phyloP scores from a whole-genome alignment of 2,113 vertebrate species.

The Pica pica region DNA sequence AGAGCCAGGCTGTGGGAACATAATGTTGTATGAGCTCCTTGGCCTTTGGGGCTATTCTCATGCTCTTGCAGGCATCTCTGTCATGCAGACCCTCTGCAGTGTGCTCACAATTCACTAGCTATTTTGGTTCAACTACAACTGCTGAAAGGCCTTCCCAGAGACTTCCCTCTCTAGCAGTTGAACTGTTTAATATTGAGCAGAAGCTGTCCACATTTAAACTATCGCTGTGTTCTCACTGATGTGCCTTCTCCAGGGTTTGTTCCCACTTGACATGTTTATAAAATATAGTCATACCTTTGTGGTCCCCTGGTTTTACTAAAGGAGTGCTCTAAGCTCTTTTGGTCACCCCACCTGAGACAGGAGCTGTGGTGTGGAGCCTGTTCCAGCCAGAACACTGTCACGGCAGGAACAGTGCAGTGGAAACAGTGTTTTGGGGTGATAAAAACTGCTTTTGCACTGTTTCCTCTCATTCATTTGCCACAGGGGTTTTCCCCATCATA shows the following conservation, averaged over 20 bases:
- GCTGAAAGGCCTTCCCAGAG: neutral
- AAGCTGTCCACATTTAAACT: neutral
- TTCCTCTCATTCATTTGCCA: neutral
- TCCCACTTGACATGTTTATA: neutral
- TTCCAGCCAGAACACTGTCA: neutral
- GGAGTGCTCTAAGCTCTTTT: neutral
- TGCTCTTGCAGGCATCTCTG: neutral
- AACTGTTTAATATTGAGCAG: neutral
- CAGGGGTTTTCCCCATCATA: neutral
- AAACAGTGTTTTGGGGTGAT: neutral
- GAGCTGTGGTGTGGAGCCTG: neutral
- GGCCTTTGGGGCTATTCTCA: neutral
- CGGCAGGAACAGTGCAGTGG: neutral
- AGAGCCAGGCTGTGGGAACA: neutral
- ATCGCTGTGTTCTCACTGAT: accelerated
- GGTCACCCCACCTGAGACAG: neutral
- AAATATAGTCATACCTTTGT: neutral
- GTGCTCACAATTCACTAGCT: neutral
- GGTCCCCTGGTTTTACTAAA: neutral
- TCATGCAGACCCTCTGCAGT: neutral
- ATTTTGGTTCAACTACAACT: neutral
- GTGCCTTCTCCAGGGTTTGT: neutral
- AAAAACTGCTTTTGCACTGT: neutral
- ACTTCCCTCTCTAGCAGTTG: neutral
- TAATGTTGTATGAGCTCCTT: neutral